Evolutionary conservation across 2,113 vertebrate species (phyloP).

Genomic region (Onychostruthus taczanowskii): DNA sequence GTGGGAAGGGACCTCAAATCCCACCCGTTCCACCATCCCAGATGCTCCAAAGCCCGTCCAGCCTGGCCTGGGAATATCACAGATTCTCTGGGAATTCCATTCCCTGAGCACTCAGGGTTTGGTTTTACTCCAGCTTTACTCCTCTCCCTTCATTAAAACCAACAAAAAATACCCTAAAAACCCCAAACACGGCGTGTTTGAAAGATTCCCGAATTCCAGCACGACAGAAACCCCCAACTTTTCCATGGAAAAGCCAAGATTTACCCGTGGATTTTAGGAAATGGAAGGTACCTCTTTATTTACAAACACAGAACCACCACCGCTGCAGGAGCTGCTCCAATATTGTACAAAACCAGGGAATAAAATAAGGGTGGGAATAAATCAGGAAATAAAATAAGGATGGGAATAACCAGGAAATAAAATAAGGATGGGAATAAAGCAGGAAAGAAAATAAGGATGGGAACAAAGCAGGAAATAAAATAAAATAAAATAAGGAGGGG

Average conservation of each 20-base stretch:
- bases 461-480: background rate
- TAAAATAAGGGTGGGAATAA: background rate
- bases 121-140: background rate
- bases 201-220: background rate
- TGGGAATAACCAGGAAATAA: background rate
- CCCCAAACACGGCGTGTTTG: rapidly evolving
- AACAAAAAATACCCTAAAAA: rapidly evolving
- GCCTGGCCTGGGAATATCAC: background rate
- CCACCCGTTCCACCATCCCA: background rate
- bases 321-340: conserved; percentile 18
- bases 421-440: background rate
- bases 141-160: background rate
- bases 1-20: background rate
- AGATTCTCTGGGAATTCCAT: background rate
- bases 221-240: rapidly evolving
- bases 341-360: conserved; percentile 66
- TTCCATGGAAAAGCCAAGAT: background rate
- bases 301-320: conserved; percentile 68
- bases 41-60: background rate
- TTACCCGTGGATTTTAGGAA: conserved; percentile 50
- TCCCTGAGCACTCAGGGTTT: background rate
- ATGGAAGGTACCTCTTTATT: conserved; percentile 76
- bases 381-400: background rate
- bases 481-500: background rate
- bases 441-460: background rate